Evolutionary conservation across 2,797 vertebrate species (phyloP), one percentile per base, ranked within the genome.

Genomic region (Mormyrus proboscirostris): DNA sequence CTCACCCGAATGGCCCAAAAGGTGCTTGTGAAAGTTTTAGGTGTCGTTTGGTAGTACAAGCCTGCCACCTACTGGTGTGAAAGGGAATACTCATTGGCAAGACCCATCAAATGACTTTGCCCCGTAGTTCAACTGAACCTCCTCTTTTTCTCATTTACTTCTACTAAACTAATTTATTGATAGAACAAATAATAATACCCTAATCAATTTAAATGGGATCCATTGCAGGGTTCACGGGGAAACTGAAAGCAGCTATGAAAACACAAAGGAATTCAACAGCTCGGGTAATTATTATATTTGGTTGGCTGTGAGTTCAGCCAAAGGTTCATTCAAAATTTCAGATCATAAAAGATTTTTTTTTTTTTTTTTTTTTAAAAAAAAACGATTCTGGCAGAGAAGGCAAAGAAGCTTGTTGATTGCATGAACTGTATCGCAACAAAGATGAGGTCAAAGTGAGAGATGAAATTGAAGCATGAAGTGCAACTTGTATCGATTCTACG

Each of bases 271-370:
- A 79, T 47, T 41, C 7, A 79, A 79, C 38, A 79, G 16, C 41
- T 47, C 3, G 6, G 6, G 19, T 79, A 41, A n/a, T 79, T 79
- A 44, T 79, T 79, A 79, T n/a, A 79, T 79, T n/a, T 79, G 22
- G 3, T 33, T 50, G 85, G 38, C 10, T 51, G 50, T 85, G 50
- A 82, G 50, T 73, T 38, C 94, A 95, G 94, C 57, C 91, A 93
- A 99, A 98, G 99, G 92, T 91, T 89, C 0, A 2, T 41, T n/a
- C 33, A 79, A 79, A 79, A 79, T 41, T 47, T 19, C 33, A 79
- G 19, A 79, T 79, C 73, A 79, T 47, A 79, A 41, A 47, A n/a
- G 16, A 79, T 79, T 19, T 6, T 29, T 33, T 33, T 33, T 29
- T 33, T 33, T 33, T 29, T 33, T 33, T 33, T n/a, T n/a, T 29